Evolutionary conservation across 2,113 vertebrate species (phyloP).

Genomic region (Calidris pugnax): DNA sequence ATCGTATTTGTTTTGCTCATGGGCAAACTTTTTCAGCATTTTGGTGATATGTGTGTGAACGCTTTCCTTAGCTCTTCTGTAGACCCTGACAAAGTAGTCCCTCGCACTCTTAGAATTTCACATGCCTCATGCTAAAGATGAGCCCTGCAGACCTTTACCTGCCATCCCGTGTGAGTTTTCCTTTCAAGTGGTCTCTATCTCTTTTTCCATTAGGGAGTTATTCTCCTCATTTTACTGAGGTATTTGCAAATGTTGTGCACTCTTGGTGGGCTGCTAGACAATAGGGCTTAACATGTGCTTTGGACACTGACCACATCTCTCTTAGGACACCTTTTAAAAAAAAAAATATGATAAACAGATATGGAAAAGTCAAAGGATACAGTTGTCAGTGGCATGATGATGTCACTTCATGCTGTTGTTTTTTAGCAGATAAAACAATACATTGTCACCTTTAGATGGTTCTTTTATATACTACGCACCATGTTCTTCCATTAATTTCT

Average conservation of each 20-base stretch:
- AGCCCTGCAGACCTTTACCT: background rate
- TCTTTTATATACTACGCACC: background rate
- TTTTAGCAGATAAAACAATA: background rate
- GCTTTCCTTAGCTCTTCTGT: background rate
- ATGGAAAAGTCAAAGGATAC: background rate
- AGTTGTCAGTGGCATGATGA: background rate
- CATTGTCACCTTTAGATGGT: background rate
- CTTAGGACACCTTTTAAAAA: background rate
- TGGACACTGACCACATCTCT: background rate
- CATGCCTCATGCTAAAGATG: background rate
- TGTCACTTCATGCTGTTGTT: background rate
- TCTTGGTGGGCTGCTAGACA: background rate
- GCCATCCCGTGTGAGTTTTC: background rate
- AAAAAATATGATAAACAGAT: background rate
- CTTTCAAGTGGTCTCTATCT: background rate
- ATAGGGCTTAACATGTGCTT: background rate
- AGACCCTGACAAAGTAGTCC: background rate
- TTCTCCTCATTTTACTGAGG: background rate
- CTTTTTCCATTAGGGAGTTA: background rate
- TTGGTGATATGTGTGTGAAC: background rate
- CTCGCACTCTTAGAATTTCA: background rate
- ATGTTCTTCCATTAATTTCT: background rate
- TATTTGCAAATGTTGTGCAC: background rate
- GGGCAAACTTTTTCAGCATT: background rate
- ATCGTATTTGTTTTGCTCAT: background rate